Percentiles rank a stretch among this genome's conserved stretches.
These are phyloP conservation scores for Distichodus sexfasciatus DNA, from an alignment of 2,797 vertebrate genomes.

Conservation along the genomic window DNA sequence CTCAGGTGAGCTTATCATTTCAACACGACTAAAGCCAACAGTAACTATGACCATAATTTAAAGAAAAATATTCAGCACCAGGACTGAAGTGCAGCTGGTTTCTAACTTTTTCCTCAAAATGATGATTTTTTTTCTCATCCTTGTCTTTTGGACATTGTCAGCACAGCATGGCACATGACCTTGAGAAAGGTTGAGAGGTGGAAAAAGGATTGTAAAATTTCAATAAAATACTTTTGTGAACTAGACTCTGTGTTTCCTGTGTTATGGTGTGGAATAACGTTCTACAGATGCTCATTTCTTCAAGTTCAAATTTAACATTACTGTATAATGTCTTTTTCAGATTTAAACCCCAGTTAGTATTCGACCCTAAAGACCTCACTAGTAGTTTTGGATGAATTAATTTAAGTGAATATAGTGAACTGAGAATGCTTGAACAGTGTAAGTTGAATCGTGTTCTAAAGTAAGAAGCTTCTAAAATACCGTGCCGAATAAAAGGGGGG, in stretches of 20 bases:
- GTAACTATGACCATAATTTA: constrained; percentile 20
- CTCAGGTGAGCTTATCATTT: constrained; percentile 42
- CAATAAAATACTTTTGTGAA: constrained; percentile 83
- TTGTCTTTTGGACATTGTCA: constrained; percentile 54
- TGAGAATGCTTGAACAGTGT: too few species aligned
- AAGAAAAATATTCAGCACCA: constrained; percentile 61
- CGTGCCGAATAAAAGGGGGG: too few species aligned
- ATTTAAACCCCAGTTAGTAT: too few species aligned
- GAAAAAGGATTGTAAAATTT: constrained; percentile 79
- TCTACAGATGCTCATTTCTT: neutral
- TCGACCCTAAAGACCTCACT: too few species aligned
- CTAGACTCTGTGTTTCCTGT: constrained; percentile 20
- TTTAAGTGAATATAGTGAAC: too few species aligned
- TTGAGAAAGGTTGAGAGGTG: constrained; percentile 62
- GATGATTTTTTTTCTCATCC: constrained; percentile 63
- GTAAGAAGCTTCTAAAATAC: too few species aligned
- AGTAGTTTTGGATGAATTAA: too few species aligned
- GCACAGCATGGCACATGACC: constrained; percentile 73
- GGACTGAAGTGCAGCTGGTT: constrained; percentile 62
- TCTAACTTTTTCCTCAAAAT: constrained; percentile 67
- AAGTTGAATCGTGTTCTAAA: too few species aligned
- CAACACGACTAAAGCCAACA: constrained; percentile 25
- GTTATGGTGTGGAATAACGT: constrained; percentile 49
- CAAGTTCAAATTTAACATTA: too few species aligned
- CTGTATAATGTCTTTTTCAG: too few species aligned